These are phyloP conservation scores for Akabosia matsudoensis DNA, from an alignment of 1,140 invertebrate genomes.

Conservation along the genomic window DNA sequence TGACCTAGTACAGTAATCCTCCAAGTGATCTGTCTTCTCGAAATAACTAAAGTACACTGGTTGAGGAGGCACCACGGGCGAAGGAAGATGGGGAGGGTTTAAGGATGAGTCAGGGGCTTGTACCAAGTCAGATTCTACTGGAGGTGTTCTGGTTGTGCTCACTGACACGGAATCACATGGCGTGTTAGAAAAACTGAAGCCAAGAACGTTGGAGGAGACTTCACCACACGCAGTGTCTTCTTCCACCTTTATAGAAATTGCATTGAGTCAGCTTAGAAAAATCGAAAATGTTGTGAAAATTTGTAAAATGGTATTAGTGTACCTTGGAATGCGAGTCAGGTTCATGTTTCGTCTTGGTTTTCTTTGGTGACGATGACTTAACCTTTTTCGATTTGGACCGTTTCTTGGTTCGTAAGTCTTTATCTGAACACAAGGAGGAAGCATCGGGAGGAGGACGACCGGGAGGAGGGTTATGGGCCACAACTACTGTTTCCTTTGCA, in stretches of 20 bases:
- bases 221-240: constrained; percentile 31
- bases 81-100: constrained; percentile 43
- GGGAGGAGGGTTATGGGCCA: constrained; percentile 15
- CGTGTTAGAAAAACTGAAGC: too few species aligned
- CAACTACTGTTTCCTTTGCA: constrained; percentile 31
- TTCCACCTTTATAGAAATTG: constrained; percentile 29
- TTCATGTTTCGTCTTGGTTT: constrained; percentile 35
- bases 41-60: constrained; percentile 52
- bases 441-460: constrained; percentile 13
- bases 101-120: constrained; percentile 46
- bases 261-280: not conserved
- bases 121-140: constrained; percentile 38
- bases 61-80: constrained; percentile 34
- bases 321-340: constrained; percentile 43
- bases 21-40: constrained; percentile 46
- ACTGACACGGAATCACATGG: constrained; percentile 35
- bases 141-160: constrained; percentile 42
- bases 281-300: not conserved
- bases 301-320: not conserved
- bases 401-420: not conserved
- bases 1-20: constrained; percentile 52
- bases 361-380: constrained; percentile 26
- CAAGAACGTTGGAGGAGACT: constrained; percentile 42
- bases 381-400: constrained; percentile 17
- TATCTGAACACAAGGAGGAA: constrained; percentile 19